Conservation (phyloP, 2,888 invertebrate species). For the Thyatira batis region DNA sequence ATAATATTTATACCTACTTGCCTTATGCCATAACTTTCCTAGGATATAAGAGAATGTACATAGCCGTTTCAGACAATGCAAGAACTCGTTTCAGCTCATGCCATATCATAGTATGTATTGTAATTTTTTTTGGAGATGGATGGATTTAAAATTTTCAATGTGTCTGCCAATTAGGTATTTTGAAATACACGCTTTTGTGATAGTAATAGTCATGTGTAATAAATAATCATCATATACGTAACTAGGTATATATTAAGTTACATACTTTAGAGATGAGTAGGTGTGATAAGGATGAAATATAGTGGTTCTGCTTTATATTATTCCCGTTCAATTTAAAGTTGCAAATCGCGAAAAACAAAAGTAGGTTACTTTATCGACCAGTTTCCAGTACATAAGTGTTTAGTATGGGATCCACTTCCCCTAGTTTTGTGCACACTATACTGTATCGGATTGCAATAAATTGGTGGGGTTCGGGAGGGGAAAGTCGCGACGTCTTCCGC, state of each 20-base stretch:
- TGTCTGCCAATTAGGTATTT: no score
- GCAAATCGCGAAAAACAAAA: neutral
- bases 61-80: constrained; percentile 50
- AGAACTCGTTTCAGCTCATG: constrained; percentile 51
- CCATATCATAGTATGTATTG: constrained; percentile 25
- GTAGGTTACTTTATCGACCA: neutral
- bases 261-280: no score
- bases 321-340: neutral
- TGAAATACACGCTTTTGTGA: no score
- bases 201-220: no score
- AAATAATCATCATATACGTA: no score
- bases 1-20: no score
- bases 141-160: no score
- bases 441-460: constrained; percentile 75
- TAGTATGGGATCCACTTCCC: constrained; percentile 9
- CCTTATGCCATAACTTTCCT: no score
- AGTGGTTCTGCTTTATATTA: no score
- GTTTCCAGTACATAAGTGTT: neutral
- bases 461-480: constrained; percentile 47
- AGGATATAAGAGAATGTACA: constrained; percentile 47
- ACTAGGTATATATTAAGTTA: no score
- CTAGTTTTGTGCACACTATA: neutral
- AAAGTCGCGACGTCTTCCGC: constrained; percentile 49
- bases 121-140: constrained; percentile 10
- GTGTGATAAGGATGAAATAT: constrained; percentile 8